A percentile compares a stretch with the other conserved stretches of the same genome.
These are phyloP conservation scores for Sphyrna mokarran DNA, from an alignment of 2,113 vertebrate genomes.

Conservation along the genomic window DNA sequence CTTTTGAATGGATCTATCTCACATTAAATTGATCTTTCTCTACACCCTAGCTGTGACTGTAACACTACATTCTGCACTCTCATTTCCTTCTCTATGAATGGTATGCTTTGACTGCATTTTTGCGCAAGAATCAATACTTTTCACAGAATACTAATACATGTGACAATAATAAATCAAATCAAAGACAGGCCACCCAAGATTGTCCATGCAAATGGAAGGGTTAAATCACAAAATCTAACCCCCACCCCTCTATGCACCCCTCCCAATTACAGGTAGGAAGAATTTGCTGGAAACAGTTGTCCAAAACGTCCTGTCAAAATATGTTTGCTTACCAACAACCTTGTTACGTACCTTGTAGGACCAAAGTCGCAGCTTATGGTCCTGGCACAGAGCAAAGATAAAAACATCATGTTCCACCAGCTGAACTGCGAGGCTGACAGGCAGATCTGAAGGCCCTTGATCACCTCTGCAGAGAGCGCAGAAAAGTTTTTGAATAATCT, in stretches of 20 bases:
- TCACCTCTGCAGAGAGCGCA: conserved; percentile 62
- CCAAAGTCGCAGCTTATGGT: conserved; percentile 90
- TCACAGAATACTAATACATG: too few relatives aligned
- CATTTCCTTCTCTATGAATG: too few relatives aligned
- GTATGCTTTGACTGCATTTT: too few relatives aligned
- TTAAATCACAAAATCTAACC: not conserved
- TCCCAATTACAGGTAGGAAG: not conserved
- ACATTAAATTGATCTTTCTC: too few relatives aligned
- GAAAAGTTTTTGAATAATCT: not conserved
- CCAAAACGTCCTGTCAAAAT: too few relatives aligned
- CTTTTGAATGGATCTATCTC: too few relatives aligned
- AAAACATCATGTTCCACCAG: conserved; percentile 78
- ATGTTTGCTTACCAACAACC: not conserved
- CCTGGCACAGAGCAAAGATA: conserved; percentile 85
- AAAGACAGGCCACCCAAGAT: not conserved
- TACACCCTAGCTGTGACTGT: too few relatives aligned
- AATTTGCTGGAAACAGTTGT: not conserved
- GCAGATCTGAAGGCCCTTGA: conserved; percentile 63
- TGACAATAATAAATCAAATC: too few relatives aligned
- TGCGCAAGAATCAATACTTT: too few relatives aligned
- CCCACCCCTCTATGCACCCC: not conserved
- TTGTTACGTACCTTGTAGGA: conserved; percentile 69
- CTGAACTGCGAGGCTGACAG: conserved; percentile 70
- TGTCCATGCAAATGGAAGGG: not conserved
- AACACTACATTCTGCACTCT: too few relatives aligned